These are phyloP conservation scores for Rhabdornis inornatus DNA, from an alignment of 2,113 vertebrate species.

Conservation along the genomic window DNA sequence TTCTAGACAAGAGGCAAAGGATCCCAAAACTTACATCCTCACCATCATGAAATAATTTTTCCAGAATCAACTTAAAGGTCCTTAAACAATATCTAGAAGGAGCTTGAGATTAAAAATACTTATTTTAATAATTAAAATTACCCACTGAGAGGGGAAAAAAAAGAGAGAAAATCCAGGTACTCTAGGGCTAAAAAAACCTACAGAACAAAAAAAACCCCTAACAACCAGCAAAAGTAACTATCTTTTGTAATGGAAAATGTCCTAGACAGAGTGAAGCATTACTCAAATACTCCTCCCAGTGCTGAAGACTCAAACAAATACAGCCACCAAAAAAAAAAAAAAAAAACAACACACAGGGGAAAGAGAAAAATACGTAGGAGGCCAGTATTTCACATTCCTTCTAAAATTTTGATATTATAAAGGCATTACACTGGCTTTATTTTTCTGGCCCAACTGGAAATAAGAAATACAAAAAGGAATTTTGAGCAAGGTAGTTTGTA, in stretches of 20 bases:
- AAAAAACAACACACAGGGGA: no score
- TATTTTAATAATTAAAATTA: background rate
- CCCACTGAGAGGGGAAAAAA: background rate
- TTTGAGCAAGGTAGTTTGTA: background rate
- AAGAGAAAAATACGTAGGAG: background rate
- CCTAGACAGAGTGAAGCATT: background rate
- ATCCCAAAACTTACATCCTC: background rate
- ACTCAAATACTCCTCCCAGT: background rate
- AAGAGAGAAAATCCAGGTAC: background rate
- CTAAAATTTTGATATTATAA: background rate
- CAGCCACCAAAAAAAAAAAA: background rate
- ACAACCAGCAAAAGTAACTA: background rate
- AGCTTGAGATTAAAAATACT: background rate
- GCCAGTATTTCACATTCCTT: background rate
- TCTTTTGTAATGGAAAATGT: background rate
- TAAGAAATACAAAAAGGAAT: background rate
- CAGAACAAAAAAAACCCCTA: background rate
- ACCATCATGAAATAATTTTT: background rate
- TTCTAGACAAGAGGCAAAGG: background rate
- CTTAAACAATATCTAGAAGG: background rate
- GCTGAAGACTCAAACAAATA: background rate
- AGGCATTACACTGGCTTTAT: background rate
- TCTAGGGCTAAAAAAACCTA: background rate
- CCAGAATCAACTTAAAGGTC: background rate
- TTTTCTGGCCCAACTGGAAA: background rate